Evolutionary conservation across 2,888 invertebrate genomes (phyloP).

Genomic region (Brassicogethes aeneus): DNA sequence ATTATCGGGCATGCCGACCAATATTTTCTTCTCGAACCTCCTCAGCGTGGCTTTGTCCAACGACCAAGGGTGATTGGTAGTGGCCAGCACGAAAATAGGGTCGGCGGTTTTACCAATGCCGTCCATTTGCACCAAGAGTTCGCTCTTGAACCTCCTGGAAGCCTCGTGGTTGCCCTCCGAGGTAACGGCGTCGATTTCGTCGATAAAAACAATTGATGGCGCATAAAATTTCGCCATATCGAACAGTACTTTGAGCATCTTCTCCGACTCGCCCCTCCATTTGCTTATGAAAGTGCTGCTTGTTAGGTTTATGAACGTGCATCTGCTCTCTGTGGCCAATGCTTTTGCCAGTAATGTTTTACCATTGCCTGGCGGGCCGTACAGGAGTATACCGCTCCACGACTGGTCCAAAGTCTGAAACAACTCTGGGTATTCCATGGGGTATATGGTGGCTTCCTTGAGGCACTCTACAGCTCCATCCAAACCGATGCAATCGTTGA

Average conservation of each 20-base stretch:
- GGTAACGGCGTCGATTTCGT: constrained; percentile 83
- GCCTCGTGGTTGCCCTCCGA: constrained; percentile 72
- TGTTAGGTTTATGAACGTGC: constrained; percentile 84
- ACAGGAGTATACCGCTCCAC: constrained; percentile 65
- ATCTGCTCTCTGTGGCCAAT: constrained; percentile 68
- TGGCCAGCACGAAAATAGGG: constrained; percentile 73
- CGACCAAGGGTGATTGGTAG: constrained; percentile 91
- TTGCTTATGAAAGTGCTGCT: constrained; percentile 87
- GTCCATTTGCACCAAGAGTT: constrained; percentile 80
- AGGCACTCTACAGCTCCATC: constrained; percentile 64
- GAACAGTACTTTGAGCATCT: constrained; percentile 80
- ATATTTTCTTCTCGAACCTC: constrained; percentile 78
- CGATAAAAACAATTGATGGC: constrained; percentile 87
- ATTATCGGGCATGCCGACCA: constrained; percentile 66
- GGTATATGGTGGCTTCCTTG: constrained; percentile 81
- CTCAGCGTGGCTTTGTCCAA: constrained; percentile 82
- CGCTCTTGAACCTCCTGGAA: constrained; percentile 78
- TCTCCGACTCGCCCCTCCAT: constrained; percentile 95
- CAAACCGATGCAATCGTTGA: constrained; percentile 68
- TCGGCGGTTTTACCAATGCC: constrained; percentile 55
- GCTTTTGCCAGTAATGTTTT: constrained; percentile 88
- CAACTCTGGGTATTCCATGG: constrained; percentile 61
- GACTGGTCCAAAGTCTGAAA: constrained; percentile 62
- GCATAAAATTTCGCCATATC: constrained; percentile 70
- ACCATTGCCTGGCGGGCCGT: constrained; percentile 66